Evolutionary conservation across 1,140 invertebrate species (phyloP).

Genomic region (Metopolophium dirhodum): DNA sequence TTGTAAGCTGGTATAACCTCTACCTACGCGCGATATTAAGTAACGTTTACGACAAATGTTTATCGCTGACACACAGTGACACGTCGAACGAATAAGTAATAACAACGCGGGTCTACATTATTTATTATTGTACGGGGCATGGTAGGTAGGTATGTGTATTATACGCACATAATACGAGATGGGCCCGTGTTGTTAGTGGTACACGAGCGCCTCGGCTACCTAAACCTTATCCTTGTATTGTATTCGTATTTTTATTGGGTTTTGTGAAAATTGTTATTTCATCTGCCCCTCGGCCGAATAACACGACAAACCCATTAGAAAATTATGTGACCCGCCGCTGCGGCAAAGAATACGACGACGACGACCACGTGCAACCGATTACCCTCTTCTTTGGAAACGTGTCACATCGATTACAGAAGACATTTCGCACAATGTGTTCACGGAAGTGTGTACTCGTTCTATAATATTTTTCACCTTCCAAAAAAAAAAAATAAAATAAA

Average conservation of each 20-base stretch:
- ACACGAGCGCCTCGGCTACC: slow-evolving; percentile 45
- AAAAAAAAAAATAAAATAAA: slow-evolving; percentile 17
- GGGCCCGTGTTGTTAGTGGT: slow-evolving; percentile 33
- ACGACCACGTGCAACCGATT: slow-evolving; percentile 57
- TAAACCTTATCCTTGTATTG: slow-evolving; percentile 43
- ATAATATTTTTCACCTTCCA: slow-evolving; percentile 40
- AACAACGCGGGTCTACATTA: not conserved
- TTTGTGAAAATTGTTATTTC: slow-evolving; percentile 57
- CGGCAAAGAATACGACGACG: slow-evolving; percentile 18
- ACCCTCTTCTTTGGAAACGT: slow-evolving; percentile 39
- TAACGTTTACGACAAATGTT: slow-evolving; percentile 44
- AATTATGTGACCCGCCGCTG: slow-evolving; percentile 46
- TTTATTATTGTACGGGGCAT: not conserved
- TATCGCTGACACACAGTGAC: slow-evolving; percentile 5
- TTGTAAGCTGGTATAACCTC: not conserved
- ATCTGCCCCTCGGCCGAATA: slow-evolving; percentile 44
- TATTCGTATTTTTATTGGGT: slow-evolving; percentile 51
- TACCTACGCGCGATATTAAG: not conserved
- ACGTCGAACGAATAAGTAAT: not conserved
- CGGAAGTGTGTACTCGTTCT: slow-evolving; percentile 32
- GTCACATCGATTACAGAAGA: slow-evolving; percentile 57
- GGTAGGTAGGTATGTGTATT: not conserved
- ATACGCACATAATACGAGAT: not conserved
- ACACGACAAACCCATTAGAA: slow-evolving; percentile 57
- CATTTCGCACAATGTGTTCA: slow-evolving; percentile 54